Percentiles rank a stretch among this genome's conserved stretches.
Evolutionary conservation across 2,888 invertebrate species (phyloP).

Genomic region (Coenonympha glycerion): DNA sequence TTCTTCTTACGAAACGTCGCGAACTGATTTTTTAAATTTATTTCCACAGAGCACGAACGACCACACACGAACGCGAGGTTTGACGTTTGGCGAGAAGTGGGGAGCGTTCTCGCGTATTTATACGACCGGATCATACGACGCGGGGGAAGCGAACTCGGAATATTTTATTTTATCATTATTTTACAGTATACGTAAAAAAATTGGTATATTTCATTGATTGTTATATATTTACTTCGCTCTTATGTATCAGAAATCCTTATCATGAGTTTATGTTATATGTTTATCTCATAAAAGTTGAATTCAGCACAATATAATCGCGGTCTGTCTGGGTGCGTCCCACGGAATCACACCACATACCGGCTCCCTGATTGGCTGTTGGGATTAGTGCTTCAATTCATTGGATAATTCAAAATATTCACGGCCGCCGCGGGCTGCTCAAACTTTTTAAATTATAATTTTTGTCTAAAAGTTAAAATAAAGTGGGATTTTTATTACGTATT

Average conservation of each 20-base stretch:
- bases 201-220: conserved; percentile 6
- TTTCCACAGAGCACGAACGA: conserved; percentile 48
- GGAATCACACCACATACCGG: conserved; percentile 68
- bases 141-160: conserved; percentile 60
- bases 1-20: conserved; percentile 53
- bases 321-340: conserved; percentile 50
- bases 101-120: conserved; percentile 61
- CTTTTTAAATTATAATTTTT: too few species aligned
- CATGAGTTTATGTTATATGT: background rate
- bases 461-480: too few species aligned
- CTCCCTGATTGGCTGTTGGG: conserved; percentile 52
- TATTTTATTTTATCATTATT: conserved; percentile 40
- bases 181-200: conserved; percentile 8
- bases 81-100: conserved; percentile 67
- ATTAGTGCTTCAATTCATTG: conserved; percentile 45
- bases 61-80: conserved; percentile 44
- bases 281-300: conserved; percentile 12
- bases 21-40: conserved; percentile 41
- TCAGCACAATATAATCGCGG: conserved; percentile 4
- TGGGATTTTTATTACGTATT: too few species aligned
- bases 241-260: background rate
- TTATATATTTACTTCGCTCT: background rate
- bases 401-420: conserved; percentile 29
- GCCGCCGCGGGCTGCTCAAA: conserved; percentile 47
- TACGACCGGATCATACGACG: conserved; percentile 72